Conservation (phyloP, 2,888 invertebrate species). For the Coleophora deauratella region DNA sequence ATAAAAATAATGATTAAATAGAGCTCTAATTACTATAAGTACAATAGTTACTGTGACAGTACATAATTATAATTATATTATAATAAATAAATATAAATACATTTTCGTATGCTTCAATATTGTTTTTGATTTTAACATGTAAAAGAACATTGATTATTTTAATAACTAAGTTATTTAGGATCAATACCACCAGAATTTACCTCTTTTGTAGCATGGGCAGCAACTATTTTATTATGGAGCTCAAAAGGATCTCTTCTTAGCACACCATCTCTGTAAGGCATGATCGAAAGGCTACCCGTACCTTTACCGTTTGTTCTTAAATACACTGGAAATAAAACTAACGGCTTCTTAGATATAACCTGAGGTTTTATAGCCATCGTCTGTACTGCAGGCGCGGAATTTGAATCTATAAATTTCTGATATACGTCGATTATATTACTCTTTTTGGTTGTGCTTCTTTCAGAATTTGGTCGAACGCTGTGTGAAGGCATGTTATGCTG, state of each 20-base stretch:
- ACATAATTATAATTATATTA: constrained; percentile 36
- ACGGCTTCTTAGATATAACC: constrained; percentile 19
- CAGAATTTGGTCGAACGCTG: constrained; percentile 3
- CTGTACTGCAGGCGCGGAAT: constrained; percentile 33
- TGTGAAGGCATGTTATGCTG: background rate
- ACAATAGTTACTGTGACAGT: constrained; percentile 63
- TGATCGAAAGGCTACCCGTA: background rate
- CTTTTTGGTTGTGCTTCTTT: constrained; percentile 10
- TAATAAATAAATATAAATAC: constrained; percentile 36
- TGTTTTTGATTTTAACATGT: constrained; percentile 24
- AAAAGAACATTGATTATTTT: too few relatives aligned
- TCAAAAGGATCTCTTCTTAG: constrained; percentile 19
- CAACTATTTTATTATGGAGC: constrained; percentile 14
- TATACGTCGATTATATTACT: constrained; percentile 37
- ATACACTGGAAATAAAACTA: constrained; percentile 45
- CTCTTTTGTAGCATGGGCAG: background rate
- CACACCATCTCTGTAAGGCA: constrained; percentile 18
- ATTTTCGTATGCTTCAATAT: constrained; percentile 54
- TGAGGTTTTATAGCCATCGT: constrained; percentile 33
- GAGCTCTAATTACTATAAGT: constrained; percentile 35
- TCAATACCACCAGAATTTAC: background rate
- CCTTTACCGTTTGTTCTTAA: constrained; percentile 18
- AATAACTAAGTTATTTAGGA: too few relatives aligned
- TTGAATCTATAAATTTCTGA: constrained; percentile 23
- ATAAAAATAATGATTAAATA: constrained; percentile 29